Percentiles rank a stretch among this genome's conserved stretches.
phyloP scores from a whole-genome alignment of 2,797 vertebrate species.

The Galago senegalensis region DNA sequence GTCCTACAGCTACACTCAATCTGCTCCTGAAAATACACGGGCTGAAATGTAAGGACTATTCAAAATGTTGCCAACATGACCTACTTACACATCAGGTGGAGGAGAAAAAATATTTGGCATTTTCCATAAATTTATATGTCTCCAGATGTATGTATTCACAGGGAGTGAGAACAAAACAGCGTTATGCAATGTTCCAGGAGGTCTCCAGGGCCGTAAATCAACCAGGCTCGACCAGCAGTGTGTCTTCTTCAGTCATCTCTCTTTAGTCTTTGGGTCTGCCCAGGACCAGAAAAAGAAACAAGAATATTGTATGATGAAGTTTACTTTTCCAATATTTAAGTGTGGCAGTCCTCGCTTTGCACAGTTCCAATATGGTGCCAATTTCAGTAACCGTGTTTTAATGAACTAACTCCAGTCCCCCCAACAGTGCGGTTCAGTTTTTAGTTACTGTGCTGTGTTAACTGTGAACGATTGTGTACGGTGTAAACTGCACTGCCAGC shows the following conservation, averaged over 20 bases:
- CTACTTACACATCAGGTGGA: constrained; percentile 85
- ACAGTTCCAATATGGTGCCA: background rate
- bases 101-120: constrained; percentile 79
- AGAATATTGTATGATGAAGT: background rate
- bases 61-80: constrained; percentile 72
- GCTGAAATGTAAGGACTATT: constrained; percentile 62
- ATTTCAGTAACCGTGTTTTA: background rate
- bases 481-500: background rate
- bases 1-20: background rate
- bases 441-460: too few relatives aligned
- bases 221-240: background rate
- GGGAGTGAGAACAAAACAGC: constrained; percentile 76
- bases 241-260: background rate
- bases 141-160: constrained; percentile 82
- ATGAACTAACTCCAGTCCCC: background rate
- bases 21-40: background rate
- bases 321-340: background rate
- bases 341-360: background rate
- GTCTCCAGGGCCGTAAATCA: constrained; percentile 75
- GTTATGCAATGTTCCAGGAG: constrained; percentile 49
- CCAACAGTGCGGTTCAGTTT: background rate
- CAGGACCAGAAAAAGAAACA: background rate
- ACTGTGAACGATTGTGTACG: background rate
- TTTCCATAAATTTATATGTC: constrained; percentile 84
- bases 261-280: constrained; percentile 65